Evolutionary conservation across 2,888 invertebrate species (phyloP), one percentile per base, ranked within the genome.

Genomic region (Cephonodes hylas): DNA sequence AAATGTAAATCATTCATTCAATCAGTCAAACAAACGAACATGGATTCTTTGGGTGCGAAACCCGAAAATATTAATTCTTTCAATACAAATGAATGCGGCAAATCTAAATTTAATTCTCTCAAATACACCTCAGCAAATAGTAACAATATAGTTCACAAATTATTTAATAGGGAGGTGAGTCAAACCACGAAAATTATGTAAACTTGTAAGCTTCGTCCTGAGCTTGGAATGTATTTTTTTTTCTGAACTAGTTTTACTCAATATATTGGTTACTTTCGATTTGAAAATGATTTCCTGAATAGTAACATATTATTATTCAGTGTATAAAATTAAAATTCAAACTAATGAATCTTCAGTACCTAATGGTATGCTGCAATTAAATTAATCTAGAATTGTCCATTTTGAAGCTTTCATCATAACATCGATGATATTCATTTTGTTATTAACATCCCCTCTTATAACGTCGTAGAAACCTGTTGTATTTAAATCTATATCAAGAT

Each of bases 111-210:
- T 66, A 83, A 80, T 81, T 78, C 67, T 74, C 75, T 75, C 66
- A 82, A 68, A 75, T 81, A 73, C 69, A 77, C 79, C 70, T 74
- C 81, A 67, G 75, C 68, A 68, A 76, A 78, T 70, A 83, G 80
- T 73, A 83, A 77, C 73, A 91, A 91, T 77, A 87, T 86, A 71
- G 80, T 90, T 66, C 83, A 89, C 76, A 94, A 94, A 86, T 85
- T 94, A 76, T 92, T 93, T 75, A 93, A 93, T 78, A 90, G 94
- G 80, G 94, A 94, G 93, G 94, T 94, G 83, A 89, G 89, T 84
- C 66, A 70, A 68, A 71, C 65, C 67, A 69, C 20, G 63, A 63
- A 63, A 68, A 73, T 70, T 70, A 64, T 63, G 61, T 57, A 61
- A 65, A 66, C 61, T 72, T 67, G 65, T 66, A 69, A 72, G 75